Evolutionary conservation across 1,140 invertebrate species (phyloP).

Genomic region (Sycophila sp.): DNA sequence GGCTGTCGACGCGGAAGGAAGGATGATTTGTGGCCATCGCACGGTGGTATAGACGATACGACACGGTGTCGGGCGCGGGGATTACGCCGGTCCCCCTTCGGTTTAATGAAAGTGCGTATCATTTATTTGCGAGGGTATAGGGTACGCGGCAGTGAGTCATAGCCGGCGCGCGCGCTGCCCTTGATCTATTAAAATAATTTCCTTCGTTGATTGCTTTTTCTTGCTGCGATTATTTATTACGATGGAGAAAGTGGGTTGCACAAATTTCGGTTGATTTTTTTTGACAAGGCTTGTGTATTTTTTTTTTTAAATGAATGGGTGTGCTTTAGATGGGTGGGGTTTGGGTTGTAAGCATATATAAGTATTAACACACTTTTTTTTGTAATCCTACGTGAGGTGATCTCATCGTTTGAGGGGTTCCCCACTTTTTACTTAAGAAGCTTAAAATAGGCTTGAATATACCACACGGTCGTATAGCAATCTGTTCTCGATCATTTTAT

Average conservation of each 20-base stretch:
- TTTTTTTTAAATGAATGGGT: too few relatives aligned
- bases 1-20: background rate
- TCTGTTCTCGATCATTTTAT: too few relatives aligned
- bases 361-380: too few relatives aligned
- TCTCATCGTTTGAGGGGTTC: background rate
- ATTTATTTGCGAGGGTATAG: background rate
- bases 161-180: background rate
- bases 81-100: background rate
- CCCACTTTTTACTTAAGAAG: background rate
- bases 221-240: too few relatives aligned
- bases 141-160: background rate
- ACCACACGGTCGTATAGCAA: too few relatives aligned
- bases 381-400: background rate
- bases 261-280: background rate
- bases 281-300: too few relatives aligned
- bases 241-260: too few relatives aligned
- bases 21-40: too few relatives aligned
- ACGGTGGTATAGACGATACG: too few relatives aligned
- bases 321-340: too few relatives aligned
- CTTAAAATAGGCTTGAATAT: conserved; percentile 3
- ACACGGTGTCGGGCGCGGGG: background rate
- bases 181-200: background rate
- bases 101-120: background rate
- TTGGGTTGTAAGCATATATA: too few relatives aligned
- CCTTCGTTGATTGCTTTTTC: too few relatives aligned